Conservation (phyloP, 2,888 invertebrate genomes). For the Rhagium mordax region DNA sequence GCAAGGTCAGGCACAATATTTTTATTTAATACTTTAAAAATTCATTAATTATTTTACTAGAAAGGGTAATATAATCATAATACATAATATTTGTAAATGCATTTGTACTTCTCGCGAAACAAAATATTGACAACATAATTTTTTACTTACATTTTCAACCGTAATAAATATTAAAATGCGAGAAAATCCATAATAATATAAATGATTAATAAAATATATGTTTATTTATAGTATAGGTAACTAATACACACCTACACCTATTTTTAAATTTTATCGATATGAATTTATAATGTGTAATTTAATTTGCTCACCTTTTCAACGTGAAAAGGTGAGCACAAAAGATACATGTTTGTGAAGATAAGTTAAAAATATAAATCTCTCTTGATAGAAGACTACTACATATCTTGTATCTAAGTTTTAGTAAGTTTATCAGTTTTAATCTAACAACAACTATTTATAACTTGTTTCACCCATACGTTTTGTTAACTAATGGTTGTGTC, state of each 20-base stretch:
- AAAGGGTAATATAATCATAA: neutral
- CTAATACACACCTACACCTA: no score
- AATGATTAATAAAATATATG: no score
- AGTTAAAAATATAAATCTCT: slow-evolving; percentile 42
- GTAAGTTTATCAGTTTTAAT: slow-evolving; percentile 51
- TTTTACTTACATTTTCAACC: no score
- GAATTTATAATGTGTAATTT: neutral
- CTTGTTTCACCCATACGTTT: slow-evolving; percentile 62
- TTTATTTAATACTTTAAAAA: neutral
- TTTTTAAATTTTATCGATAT: no score
- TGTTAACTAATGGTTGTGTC: slow-evolving; percentile 61
- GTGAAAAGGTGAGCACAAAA: neutral
- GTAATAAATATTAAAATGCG: no score
- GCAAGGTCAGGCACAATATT: no score
- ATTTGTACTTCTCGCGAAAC: no score
- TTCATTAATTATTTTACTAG: neutral
- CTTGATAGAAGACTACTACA: slow-evolving; percentile 42
- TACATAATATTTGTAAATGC: no score
- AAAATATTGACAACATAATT: no score
- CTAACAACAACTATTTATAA: slow-evolving; percentile 61
- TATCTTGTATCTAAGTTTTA: slow-evolving; percentile 50
- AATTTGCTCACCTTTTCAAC: neutral
- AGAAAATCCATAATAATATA: no score
- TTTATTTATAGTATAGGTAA: no score
- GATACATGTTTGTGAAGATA: slow-evolving; percentile 4